Percentiles rank a stretch among this genome's conserved stretches.
Evolutionary conservation across 2,113 vertebrate species (phyloP).

Genomic region (Indicator indicator): DNA sequence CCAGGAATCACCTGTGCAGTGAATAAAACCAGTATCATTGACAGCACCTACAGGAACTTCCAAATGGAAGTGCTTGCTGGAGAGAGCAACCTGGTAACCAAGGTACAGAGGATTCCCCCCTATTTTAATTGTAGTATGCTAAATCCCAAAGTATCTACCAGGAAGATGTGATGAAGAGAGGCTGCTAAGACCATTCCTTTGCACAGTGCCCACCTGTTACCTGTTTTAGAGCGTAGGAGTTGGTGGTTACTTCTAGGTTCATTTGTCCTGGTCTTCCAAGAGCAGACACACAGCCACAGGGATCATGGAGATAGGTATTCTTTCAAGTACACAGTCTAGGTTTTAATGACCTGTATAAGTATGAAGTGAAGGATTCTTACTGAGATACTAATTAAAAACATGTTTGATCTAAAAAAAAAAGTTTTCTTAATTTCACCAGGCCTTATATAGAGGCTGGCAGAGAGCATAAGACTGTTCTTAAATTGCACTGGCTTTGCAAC

Average conservation of each 20-base stretch:
- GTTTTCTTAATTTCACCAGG: background rate
- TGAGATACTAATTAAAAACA: background rate
- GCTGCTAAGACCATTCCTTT: background rate
- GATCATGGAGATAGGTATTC: background rate
- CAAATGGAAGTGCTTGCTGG: conserved; percentile 94
- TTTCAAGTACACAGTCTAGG: background rate
- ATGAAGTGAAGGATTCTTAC: background rate
- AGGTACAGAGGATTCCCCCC: conserved; percentile 72
- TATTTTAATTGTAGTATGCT: background rate
- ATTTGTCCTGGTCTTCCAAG: background rate
- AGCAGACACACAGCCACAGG: background rate
- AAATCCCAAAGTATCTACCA: background rate
- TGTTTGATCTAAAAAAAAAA: background rate
- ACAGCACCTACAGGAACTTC: conserved; percentile 92
- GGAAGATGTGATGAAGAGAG: background rate
- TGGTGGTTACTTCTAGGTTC: background rate
- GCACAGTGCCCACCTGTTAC: background rate
- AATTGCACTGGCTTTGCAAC: background rate
- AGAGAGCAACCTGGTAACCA: conserved; percentile 90
- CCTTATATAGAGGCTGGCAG: background rate
- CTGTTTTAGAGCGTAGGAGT: background rate
- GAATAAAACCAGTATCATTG: conserved; percentile 92
- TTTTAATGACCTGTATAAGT: background rate
- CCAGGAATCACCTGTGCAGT: conserved; percentile 93
- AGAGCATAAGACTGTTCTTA: background rate